Base-by-base conservation (phyloP, 1,140 invertebrate genomes). In the Ceratoteleas bidentatus region DNA sequence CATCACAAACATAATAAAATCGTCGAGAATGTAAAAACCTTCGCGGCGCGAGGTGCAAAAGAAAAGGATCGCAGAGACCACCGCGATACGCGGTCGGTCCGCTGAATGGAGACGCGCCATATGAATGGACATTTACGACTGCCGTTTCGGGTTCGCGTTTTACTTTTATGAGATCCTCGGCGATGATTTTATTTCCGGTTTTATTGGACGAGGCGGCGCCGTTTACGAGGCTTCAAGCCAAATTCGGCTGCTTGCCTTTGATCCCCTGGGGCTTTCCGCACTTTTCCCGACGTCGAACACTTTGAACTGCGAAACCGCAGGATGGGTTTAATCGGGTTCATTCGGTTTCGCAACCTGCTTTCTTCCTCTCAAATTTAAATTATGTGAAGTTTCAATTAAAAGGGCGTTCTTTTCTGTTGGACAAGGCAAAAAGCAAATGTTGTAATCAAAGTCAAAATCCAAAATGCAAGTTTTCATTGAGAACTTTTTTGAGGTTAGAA, bases 71-170 rank as follows among this genome's bases (percentile, higher is more conserved):
- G 61, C 54, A 64, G 57, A 54, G 76, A 83, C 81, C 76, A 79
- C 77, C 81, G 72, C 73, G 75, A 80, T 83, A 83, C 75, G 72
- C 70, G 65, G 9, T 36, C 13, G 57, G 40, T 76, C 53, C 69
- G 32, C 58, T 83, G 60, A 83, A 83, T 83, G 81, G 61, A 74
- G 69, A 52, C 53, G 50, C 49, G 65, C 56, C 11, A 77, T 77
- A 62, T 80, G 82, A 80, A 80, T 80, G 82, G 66, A 84, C 77
- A 72, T 84, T 84, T 84, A 84, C 43, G 78, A 81, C 69, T 72
- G 54, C 60, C 64, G 24, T 24, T 24, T 61, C 50, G 13, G 49
- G 38, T 74, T 54, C 62, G 57, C 74, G 65, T 75, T 84, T 78
- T 75, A 82, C 64, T 79, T 84, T 84, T 82, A 76, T 72, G 83